Evolutionary conservation across 2,888 invertebrate species (phyloP).

Genomic region (Onchidella celtica): DNA sequence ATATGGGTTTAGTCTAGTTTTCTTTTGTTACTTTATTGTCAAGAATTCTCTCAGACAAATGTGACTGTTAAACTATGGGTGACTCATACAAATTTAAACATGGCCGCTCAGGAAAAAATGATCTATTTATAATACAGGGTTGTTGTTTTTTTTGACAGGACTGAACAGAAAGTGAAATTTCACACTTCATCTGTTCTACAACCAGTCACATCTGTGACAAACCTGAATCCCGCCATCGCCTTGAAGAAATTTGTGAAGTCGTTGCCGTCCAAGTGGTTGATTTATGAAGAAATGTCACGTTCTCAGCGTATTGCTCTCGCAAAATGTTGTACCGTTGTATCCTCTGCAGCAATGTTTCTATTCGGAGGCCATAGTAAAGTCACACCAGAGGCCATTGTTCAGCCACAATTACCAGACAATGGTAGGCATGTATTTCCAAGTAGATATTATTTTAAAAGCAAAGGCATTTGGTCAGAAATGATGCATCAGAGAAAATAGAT

Average conservation of each 20-base stretch:
- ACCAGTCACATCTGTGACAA: slow-evolving; percentile 65
- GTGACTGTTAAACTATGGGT: no score
- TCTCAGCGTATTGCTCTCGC: slow-evolving; percentile 85
- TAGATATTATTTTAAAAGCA: background rate
- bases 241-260: slow-evolving; percentile 77
- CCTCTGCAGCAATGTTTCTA: slow-evolving; percentile 89
- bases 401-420: background rate
- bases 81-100: no score
- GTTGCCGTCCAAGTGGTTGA: slow-evolving; percentile 90
- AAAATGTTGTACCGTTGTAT: slow-evolving; percentile 89
- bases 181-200: slow-evolving; percentile 84
- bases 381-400: slow-evolving; percentile 79
- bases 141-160: slow-evolving; percentile 80
- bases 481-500: no score
- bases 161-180: slow-evolving; percentile 84
- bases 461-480: no score
- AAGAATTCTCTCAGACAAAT: no score
- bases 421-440: background rate
- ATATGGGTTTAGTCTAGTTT: no score
- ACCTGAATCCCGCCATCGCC: slow-evolving; percentile 65
- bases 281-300: slow-evolving; percentile 92
- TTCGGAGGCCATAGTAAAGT: slow-evolving; percentile 87
- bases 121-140: no score
- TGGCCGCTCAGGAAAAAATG: no score
- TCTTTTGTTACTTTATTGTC: no score